Conservation (phyloP, 2,797 vertebrate species). For the Pipistrellus pipistrellus region DNA sequence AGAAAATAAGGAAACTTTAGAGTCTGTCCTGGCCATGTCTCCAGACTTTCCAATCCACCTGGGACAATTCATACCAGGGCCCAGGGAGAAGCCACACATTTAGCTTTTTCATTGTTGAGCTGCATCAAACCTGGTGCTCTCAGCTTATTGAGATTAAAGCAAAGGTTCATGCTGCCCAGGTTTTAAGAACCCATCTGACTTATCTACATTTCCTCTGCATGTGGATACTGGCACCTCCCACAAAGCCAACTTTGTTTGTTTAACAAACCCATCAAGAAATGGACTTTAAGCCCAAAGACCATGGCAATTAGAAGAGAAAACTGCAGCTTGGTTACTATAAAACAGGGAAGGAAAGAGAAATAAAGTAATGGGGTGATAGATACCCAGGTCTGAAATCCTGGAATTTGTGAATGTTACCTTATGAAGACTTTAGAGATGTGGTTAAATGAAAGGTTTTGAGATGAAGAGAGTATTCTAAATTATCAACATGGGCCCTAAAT, state of each 20-base stretch:
- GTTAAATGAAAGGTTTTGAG: background rate
- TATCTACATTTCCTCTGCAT: background rate
- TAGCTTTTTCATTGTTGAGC: background rate
- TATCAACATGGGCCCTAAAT: background rate
- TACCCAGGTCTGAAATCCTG: background rate
- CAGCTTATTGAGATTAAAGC: background rate
- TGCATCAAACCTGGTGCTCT: background rate
- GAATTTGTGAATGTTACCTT: background rate
- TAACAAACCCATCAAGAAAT: background rate
- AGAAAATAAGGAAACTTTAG: background rate
- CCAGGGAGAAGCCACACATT: background rate
- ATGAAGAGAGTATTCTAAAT: background rate
- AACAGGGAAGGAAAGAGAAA: background rate
- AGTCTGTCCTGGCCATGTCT: background rate
- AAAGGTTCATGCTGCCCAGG: background rate
- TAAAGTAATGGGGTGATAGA: background rate
- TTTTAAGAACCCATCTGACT: background rate
- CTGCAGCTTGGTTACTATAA: background rate
- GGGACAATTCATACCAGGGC: background rate
- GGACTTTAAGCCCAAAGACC: background rate
- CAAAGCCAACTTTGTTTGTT: background rate
- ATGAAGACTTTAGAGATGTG: background rate
- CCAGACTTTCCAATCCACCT: background rate
- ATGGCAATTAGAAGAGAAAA: background rate
- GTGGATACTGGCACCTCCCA: background rate